Conservation (phyloP, 1,140 invertebrate genomes). For the Chrysomallon squamiferum region DNA sequence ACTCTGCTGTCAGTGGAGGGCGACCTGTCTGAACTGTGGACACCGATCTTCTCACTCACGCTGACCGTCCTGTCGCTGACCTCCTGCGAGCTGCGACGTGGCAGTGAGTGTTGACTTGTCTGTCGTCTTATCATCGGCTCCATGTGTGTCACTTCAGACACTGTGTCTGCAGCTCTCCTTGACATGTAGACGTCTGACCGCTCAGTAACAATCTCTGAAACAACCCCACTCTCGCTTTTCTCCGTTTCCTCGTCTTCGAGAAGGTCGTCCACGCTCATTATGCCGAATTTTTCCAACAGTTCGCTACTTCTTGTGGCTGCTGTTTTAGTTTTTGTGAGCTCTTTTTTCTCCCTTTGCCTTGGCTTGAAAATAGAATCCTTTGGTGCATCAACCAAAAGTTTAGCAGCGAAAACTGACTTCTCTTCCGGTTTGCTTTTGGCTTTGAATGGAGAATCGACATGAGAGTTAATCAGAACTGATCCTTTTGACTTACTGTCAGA, state of each 20-base stretch:
- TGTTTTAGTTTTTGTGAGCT: neutral
- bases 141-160: conserved; percentile 24
- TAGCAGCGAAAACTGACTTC: too few species aligned
- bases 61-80: conserved; percentile 2
- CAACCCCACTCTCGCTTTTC: conserved; percentile 17
- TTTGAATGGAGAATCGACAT: too few species aligned
- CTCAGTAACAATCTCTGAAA: conserved; percentile 22
- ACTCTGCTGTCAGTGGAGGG: neutral
- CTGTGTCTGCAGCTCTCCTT: neutral
- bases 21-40: conserved; percentile 13
- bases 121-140: conserved; percentile 28
- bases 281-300: conserved; percentile 21
- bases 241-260: conserved; percentile 19
- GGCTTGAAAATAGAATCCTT: too few species aligned
- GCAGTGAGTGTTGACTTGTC: too few species aligned
- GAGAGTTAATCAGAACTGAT: neutral
- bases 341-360: too few species aligned
- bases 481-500: conserved; percentile 5
- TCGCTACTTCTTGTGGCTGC: conserved; percentile 6
- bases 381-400: too few species aligned
- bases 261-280: conserved; percentile 41
- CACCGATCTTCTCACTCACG: neutral
- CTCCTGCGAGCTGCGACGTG: too few species aligned
- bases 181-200: conserved; percentile 6
- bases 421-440: too few species aligned